Conservation (phyloP, 2,888 invertebrate genomes). For the Lithophane ornitopus region DNA sequence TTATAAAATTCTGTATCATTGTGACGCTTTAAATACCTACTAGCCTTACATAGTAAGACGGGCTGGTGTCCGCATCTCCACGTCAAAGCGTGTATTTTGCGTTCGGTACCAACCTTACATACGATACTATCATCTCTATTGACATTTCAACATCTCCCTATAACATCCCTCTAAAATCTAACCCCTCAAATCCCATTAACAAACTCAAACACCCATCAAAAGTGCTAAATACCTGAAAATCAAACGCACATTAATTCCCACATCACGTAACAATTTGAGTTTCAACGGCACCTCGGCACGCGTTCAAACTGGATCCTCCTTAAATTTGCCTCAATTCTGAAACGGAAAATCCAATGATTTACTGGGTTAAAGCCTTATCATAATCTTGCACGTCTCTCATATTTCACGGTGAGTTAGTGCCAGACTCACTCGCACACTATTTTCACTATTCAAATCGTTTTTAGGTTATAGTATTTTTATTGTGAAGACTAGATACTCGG, state of each 20-base stretch:
- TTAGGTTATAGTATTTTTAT: slow-evolving; percentile 46
- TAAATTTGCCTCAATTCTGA: slow-evolving; percentile 86
- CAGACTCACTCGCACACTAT: slow-evolving; percentile 77
- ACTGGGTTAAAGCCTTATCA: slow-evolving; percentile 87
- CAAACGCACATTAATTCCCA: slow-evolving; percentile 65
- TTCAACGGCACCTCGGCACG: slow-evolving; percentile 68
- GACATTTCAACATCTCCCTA: background rate
- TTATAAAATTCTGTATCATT: background rate
- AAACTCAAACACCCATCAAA: slow-evolving; percentile 51
- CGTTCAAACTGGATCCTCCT: slow-evolving; percentile 74
- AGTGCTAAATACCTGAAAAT: slow-evolving; percentile 55
- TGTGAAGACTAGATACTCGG: background rate
- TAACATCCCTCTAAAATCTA: background rate
- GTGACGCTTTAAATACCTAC: too few relatives aligned
- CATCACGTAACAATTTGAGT: slow-evolving; percentile 74
- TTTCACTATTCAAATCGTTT: slow-evolving; percentile 79
- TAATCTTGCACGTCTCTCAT: slow-evolving; percentile 89
- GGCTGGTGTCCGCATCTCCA: too few relatives aligned
- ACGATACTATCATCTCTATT: background rate
- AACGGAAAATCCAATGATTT: slow-evolving; percentile 89
- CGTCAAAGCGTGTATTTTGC: too few relatives aligned
- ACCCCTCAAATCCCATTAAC: slow-evolving; percentile 11
- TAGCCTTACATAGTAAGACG: too few relatives aligned
- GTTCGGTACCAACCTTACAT: background rate
- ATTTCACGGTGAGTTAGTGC: slow-evolving; percentile 85